These are phyloP conservation scores for Choreutis nemorana DNA, from an alignment of 2,888 invertebrate genomes.

Conservation along the genomic window DNA sequence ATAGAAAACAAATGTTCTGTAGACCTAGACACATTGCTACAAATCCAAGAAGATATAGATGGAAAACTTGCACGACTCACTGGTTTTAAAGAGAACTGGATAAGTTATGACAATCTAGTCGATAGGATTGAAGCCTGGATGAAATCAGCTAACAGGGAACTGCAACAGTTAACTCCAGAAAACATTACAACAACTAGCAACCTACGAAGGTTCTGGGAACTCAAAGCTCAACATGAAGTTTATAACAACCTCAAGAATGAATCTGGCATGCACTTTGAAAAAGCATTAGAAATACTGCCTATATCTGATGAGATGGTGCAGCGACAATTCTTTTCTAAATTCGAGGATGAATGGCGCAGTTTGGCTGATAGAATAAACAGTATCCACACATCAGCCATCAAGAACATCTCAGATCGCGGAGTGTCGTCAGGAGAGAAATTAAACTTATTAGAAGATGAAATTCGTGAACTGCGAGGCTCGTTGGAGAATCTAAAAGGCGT, in stretches of 20 bases:
- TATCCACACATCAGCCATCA: constrained; percentile 73
- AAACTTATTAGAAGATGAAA: constrained; percentile 76
- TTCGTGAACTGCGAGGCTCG: constrained; percentile 75
- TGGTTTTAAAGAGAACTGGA: constrained; percentile 82
- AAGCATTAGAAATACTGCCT: constrained; percentile 78
- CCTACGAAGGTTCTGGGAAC: constrained; percentile 86
- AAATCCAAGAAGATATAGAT: constrained; percentile 80
- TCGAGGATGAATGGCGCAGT: constrained; percentile 79
- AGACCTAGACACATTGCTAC: constrained; percentile 74
- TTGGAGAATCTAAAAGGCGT: constrained; percentile 79
- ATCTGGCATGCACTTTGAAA: constrained; percentile 76
- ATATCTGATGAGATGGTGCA: constrained; percentile 87
- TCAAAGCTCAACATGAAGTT: constrained; percentile 87
- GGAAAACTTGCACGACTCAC: constrained; percentile 74
- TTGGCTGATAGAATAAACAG: constrained; percentile 70
- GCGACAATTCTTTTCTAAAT: constrained; percentile 77
- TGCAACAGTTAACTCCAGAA: constrained; percentile 71
- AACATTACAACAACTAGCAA: constrained; percentile 73
- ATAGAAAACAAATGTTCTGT: constrained; percentile 78
- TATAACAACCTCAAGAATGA: constrained; percentile 80
- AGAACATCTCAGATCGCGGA: constrained; percentile 76
- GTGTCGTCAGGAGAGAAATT: constrained; percentile 79
- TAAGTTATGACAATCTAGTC: constrained; percentile 74
- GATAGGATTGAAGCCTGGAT: constrained; percentile 82
- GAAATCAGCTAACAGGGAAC: constrained; percentile 74